Percentiles rank a stretch among this genome's conserved stretches.
These are phyloP conservation scores for Halcyon leucocephala DNA, from an alignment of 2,797 vertebrate genomes.

Conservation along the genomic window DNA sequence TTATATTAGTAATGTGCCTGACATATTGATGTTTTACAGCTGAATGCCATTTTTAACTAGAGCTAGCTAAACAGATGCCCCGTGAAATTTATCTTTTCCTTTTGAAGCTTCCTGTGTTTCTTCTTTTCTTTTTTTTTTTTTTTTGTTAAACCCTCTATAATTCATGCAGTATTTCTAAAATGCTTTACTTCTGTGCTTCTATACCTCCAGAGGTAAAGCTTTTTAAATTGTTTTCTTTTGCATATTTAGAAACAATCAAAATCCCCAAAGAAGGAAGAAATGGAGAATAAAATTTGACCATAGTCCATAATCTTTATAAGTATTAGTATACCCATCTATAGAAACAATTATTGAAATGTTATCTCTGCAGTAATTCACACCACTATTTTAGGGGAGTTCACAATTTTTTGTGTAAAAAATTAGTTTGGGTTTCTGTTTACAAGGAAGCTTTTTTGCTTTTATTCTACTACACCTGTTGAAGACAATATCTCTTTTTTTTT, in stretches of 20 bases:
- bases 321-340: not conserved
- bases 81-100: conserved; percentile 42
- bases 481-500: not conserved
- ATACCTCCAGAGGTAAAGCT: not conserved
- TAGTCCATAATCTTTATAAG: not conserved
- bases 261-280: not conserved
- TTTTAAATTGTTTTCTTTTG: not conserved
- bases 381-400: not conserved
- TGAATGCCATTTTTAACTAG: conserved; percentile 53
- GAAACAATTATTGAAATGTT: not conserved
- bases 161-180: not conserved
- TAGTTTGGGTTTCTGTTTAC: not conserved
- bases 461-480: not conserved
- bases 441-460: rapidly evolving
- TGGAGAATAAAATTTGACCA: not conserved
- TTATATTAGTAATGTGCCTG: conserved; percentile 58
- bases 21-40: conserved; percentile 68
- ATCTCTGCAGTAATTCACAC: not conserved
- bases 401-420: not conserved
- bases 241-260: not conserved
- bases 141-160: not conserved
- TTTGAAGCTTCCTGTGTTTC: conserved; percentile 23
- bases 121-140: not conserved
- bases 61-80: conserved; percentile 51
- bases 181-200: not conserved